phyloP scores from a whole-genome alignment of 2,888 invertebrate genomes.

The Teinopalpus imperialis region DNA sequence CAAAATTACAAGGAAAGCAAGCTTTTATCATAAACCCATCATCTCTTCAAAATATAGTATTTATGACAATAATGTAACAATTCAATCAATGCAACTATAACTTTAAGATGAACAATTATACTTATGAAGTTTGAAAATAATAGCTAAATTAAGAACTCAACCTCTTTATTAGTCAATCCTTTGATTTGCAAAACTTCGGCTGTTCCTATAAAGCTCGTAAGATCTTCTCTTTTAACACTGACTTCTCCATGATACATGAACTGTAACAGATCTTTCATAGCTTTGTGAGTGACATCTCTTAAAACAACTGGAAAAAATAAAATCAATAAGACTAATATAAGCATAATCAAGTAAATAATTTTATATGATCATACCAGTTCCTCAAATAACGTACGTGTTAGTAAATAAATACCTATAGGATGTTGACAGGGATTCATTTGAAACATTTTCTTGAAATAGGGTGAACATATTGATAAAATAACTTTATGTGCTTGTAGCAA shows the following conservation, averaged over 20 bases:
- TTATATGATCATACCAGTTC: background rate
- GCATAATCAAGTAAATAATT: constrained; percentile 5
- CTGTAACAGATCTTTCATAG: constrained; percentile 87
- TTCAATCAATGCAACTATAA: too few relatives aligned
- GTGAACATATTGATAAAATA: constrained; percentile 86
- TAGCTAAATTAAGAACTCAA: too few relatives aligned
- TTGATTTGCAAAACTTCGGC: constrained; percentile 89
- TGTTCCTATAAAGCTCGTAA: constrained; percentile 86
- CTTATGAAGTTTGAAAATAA: too few relatives aligned
- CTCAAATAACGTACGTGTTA: background rate
- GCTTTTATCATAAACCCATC: too few relatives aligned
- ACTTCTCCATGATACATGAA: constrained; percentile 91
- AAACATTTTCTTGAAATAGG: constrained; percentile 87
- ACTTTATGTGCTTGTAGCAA: constrained; percentile 87
- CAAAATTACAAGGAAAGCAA: too few relatives aligned
- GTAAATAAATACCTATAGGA: constrained; percentile 77
- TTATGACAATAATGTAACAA: too few relatives aligned
- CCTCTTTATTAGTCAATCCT: constrained; percentile 84
- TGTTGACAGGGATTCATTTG: constrained; percentile 85
- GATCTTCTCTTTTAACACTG: constrained; percentile 87
- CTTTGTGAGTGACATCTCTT: constrained; percentile 86
- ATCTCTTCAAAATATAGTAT: too few relatives aligned
- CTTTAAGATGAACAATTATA: too few relatives aligned
- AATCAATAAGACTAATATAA: constrained; percentile 1
- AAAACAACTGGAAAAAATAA: constrained; percentile 81